A percentile compares a stretch with the other conserved stretches of the same genome.
Evolutionary conservation across 1,140 invertebrate species (phyloP).

Genomic region (Campoletis sonorensis): DNA sequence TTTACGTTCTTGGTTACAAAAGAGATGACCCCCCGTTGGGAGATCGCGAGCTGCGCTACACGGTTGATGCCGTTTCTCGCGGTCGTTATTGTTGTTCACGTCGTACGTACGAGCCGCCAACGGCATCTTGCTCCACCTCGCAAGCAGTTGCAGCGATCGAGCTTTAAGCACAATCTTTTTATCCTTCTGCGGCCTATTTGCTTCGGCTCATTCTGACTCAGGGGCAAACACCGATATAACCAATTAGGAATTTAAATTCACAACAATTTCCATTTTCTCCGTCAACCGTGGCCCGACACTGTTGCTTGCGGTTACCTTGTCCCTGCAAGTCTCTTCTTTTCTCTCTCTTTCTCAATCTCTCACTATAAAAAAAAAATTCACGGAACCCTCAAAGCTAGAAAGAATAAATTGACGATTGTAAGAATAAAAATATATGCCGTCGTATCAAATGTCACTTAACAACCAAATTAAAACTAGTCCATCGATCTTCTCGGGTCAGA

Average conservation of each 20-base stretch:
- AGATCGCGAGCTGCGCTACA: constrained; percentile 19
- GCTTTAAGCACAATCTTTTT: constrained; percentile 19
- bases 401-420: too few relatives aligned
- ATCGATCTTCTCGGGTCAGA: too few relatives aligned
- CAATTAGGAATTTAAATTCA: constrained; percentile 72
- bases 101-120: constrained; percentile 22
- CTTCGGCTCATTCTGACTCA: background rate
- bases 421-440: too few relatives aligned
- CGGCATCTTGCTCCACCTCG: background rate
- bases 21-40: constrained; percentile 60
- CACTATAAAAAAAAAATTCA: too few relatives aligned
- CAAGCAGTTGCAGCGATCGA: background rate
- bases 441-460: too few relatives aligned
- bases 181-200: constrained; percentile 9
- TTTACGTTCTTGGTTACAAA: constrained; percentile 61
- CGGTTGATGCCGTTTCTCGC: constrained; percentile 40
- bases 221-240: constrained; percentile 48
- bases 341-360: background rate
- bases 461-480: too few relatives aligned
- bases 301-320: constrained; percentile 54
- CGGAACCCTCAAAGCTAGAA: too few relatives aligned
- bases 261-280: constrained; percentile 64
- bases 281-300: constrained; percentile 53
- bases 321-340: background rate
- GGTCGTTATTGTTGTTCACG: constrained; percentile 30